Evolutionary conservation across 2,113 vertebrate species (phyloP).

Genomic region (Ammospiza nelsoni): DNA sequence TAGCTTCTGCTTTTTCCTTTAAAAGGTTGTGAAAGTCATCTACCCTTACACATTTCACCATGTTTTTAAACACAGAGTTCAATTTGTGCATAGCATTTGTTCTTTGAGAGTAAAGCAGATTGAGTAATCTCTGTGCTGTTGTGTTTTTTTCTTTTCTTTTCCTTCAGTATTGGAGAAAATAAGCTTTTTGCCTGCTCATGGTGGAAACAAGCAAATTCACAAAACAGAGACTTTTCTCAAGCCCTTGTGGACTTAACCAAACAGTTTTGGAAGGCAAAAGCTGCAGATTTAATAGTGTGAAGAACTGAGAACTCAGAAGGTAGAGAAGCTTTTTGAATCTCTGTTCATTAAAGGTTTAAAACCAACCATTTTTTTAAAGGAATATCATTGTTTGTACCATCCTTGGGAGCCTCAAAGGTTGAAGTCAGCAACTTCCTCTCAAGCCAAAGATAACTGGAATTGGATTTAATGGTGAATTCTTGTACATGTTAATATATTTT

Average conservation of each 20-base stretch:
- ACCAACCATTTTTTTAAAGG: constrained; percentile 8
- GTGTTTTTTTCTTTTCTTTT: constrained; percentile 31
- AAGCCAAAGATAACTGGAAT: constrained; percentile 52
- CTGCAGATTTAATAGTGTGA: neutral
- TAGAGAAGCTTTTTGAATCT: neutral
- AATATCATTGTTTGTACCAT: constrained; percentile 3
- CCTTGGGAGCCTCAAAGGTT: neutral
- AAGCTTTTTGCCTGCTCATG: neutral
- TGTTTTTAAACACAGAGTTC: neutral
- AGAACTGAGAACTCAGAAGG: neutral
- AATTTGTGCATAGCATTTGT: neutral
- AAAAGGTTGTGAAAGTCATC: neutral
- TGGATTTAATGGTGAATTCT: constrained; percentile 29
- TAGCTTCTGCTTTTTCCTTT: neutral
- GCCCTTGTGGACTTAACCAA: neutral
- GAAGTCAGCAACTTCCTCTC: neutral
- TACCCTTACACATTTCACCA: neutral
- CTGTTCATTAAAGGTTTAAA: neutral
- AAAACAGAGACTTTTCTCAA: neutral
- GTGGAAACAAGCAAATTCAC: neutral
- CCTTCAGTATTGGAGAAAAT: constrained; percentile 84
- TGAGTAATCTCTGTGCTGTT: neutral
- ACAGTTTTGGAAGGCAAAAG: neutral
- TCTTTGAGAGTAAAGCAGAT: neutral
- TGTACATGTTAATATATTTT: constrained; percentile 31